A percentile compares a stretch with the other conserved stretches of the same genome.
These are phyloP conservation scores for Bergia sp. DNA, from an alignment of 92 coral and sea anemone genomes.

Conservation along the genomic window DNA sequence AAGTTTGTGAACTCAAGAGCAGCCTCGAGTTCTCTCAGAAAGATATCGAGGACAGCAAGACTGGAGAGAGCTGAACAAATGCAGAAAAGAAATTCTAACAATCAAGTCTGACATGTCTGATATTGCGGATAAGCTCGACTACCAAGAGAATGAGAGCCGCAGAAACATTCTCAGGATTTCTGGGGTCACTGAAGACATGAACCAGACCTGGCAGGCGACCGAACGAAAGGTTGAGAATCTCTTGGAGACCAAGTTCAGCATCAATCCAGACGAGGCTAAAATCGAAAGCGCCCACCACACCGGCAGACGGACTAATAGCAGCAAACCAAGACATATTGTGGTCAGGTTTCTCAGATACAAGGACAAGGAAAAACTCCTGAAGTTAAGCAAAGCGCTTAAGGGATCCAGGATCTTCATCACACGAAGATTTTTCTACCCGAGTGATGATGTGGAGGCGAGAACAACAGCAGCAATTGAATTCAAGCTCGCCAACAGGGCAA, in stretches of 20 bases:
- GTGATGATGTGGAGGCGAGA: slow-evolving; percentile 18
- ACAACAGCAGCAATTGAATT: slow-evolving; percentile 11
- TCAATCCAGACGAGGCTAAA: not conserved
- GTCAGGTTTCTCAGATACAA: slow-evolving; percentile 1
- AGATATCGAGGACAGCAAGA: slow-evolving; percentile 3
- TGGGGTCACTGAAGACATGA: slow-evolving; percentile 3
- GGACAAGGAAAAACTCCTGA: slow-evolving; percentile 14
- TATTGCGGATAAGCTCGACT: not conserved
- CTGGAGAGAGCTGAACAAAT: not conserved
- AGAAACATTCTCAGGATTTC: slow-evolving; percentile 7
- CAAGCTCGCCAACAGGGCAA: slow-evolving; percentile 28
- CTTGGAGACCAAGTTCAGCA: slow-evolving; percentile 1
- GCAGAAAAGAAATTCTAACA: slow-evolving; percentile 3
- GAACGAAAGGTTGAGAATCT: slow-evolving; percentile 25
- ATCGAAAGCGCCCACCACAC: slow-evolving; percentile 6
- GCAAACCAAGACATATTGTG: slow-evolving; percentile 9
- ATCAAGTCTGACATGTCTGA: slow-evolving; percentile 12
- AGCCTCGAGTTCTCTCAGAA: not conserved
- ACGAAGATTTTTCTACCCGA: slow-evolving; percentile 2
- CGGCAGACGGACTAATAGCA: slow-evolving; percentile 13
- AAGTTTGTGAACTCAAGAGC: not conserved
- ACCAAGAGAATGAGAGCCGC: slow-evolving; percentile 19
- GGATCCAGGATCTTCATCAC: slow-evolving; percentile 3
- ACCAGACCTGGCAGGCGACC: slow-evolving; percentile 20
- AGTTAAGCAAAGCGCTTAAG: slow-evolving; percentile 9